Conservation (phyloP, 2,113 vertebrate genomes). For the Acrocephalus kingi region DNA sequence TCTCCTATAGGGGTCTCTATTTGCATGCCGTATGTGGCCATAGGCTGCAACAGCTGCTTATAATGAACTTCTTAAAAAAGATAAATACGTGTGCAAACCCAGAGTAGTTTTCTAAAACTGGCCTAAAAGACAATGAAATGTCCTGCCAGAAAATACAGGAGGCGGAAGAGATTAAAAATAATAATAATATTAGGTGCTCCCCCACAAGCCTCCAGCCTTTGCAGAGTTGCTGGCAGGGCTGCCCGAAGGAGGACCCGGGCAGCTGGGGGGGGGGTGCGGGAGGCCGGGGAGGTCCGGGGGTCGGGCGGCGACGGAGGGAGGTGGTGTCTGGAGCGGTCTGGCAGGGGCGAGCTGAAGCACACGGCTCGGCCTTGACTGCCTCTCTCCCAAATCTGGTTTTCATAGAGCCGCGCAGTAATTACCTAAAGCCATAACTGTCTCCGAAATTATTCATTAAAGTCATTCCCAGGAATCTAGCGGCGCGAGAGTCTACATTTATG, state of each 20-base stretch:
- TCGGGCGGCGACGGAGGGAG: not conserved
- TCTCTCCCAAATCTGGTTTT: constrained; percentile 66
- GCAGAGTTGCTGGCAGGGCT: not conserved
- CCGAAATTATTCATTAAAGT: constrained; percentile 77
- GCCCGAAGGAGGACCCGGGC: not conserved
- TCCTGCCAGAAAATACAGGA: constrained; percentile 4
- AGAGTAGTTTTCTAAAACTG: not conserved
- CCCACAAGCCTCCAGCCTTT: not conserved
- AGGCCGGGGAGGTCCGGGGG: not conserved
- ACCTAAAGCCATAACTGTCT: constrained; percentile 74
- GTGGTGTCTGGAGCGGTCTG: not conserved
- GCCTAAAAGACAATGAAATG: not conserved
- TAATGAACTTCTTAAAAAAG: not conserved
- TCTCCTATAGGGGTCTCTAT: constrained; percentile 61
- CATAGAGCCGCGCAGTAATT: constrained; percentile 66
- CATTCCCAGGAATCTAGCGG: constrained; percentile 62
- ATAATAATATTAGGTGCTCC: not conserved
- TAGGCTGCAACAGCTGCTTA: not conserved
- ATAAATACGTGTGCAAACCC: not conserved
- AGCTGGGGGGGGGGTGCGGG: not conserved
- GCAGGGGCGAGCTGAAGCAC: not conserved
- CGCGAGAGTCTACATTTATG: constrained; percentile 50
- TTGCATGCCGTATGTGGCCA: constrained; percentile 12
- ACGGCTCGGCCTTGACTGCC: not conserved
- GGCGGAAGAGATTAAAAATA: not conserved